Base-by-base conservation (phyloP, 2,113 vertebrate species). In the Hippocampus guttulatus region DNA sequence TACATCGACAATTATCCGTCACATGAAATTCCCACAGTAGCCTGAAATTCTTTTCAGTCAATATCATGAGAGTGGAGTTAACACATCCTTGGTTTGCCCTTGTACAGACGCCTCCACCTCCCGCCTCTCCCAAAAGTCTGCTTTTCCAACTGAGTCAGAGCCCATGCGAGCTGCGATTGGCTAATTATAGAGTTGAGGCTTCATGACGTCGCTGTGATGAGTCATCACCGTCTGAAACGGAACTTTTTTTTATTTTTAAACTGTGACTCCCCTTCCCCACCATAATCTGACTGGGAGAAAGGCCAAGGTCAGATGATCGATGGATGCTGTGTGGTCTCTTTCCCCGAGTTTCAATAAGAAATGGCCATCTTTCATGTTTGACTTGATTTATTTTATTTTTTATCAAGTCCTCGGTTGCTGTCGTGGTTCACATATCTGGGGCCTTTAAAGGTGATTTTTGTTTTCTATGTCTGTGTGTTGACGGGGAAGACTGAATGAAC, bases 151-250 rank as follows among this genome's bases (percentile, higher is more conserved):
- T 70, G 79, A 82, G 76, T 88, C 81, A 87, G 62, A 75, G 57
- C 43, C 61, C 62, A 38, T 55, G n/a, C 40, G 3, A 51, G 54
- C 69, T 78, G 33, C 23, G 71, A 80, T 86, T 87, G 89, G 83
- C 76, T 76, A 33, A 61, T 55, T n/a, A 1, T 54, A 74, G 47
- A 62, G 66, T 63, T 78, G 73, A 76, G 77, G 73, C 64, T 75
- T 68, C 14, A 43, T 81, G 86, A 87, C n/a, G 69, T 84, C 84
- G 75, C 55, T 43, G 21, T 69, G 78, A 80, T 85, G 85, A 89
- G 70, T 89, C 87, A 88, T 76, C 74, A 64, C 30, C 21, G 25
- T 68, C 68, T 68, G 63, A 41, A 40, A 67, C 55, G 67, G 52
- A 54, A 72, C 45, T 68, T 64, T 81, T 81, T 73, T 78, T 33